Evolutionary conservation across 2,888 invertebrate species (phyloP), one percentile per base, ranked within the genome.

Genomic region (Geophilus truncorum): DNA sequence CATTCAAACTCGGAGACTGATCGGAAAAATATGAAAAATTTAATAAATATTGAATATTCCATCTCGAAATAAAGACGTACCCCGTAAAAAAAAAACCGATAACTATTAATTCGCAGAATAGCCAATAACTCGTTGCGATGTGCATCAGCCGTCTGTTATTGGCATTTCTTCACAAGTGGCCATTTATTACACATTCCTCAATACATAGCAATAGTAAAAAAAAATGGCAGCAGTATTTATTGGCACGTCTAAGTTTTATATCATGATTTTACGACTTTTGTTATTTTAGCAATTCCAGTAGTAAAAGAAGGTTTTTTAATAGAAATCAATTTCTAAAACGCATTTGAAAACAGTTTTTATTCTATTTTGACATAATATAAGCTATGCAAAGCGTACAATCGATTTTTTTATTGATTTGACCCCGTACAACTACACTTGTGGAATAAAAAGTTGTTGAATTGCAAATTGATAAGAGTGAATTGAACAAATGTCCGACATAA

Each of bases 331-430:
- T 23, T 62, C 10, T 7, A 62, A 62, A 62, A 62, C 10, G 21
- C 23, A 62, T 62, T 62, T 62, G 57, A 18, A 21, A 62, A 62
- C 57, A 62, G 57, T 62, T 62, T 62, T 62, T 62, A 62, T 62
- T 23, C 21, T 23, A 62, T 62, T 23, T 23, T 2, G 10, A 62
- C 18, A 62, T 62, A 62, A 62, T 62, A 62, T 23, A 62, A 10
- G 57, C 57, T 23, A 23, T 23, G 57, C 23, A 23, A 23, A 7
- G 23, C 57, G 21, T 62, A 62, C 57, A 62, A 62, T 62, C 57
- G 57, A 62, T 62, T 62, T 62, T 62, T 62, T 62, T 62, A 62
- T 62, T 62, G 57, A 62, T 62, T 23, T 62, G 57, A 62, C 57
- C 57, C 57, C 57, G n/a, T 23, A 6, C 57, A 40, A 40, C 57